These are phyloP conservation scores for Neosalanx taihuensis DNA, from an alignment of 2,797 vertebrate genomes.

Conservation along the genomic window DNA sequence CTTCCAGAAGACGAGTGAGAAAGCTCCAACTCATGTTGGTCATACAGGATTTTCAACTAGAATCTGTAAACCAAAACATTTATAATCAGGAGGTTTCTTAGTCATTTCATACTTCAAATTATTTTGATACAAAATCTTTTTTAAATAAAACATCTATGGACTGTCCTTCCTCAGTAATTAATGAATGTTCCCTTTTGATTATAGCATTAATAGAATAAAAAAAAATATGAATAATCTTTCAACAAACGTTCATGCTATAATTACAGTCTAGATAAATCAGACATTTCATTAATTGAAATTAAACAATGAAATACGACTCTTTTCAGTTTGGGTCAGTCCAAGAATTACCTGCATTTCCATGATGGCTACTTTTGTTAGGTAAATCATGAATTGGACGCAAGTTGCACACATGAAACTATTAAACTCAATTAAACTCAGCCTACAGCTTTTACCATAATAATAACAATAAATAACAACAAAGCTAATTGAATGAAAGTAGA, in stretches of 20 bases:
- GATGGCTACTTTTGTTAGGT: neutral
- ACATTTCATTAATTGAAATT: neutral
- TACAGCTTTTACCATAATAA: neutral
- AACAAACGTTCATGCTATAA: too few relatives aligned
- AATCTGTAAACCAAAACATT: slow-evolving; percentile 68
- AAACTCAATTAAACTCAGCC: neutral
- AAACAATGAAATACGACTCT: neutral
- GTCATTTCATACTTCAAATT: too few relatives aligned
- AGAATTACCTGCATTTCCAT: neutral
- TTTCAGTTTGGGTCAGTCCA: neutral
- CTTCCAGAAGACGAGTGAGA: slow-evolving; percentile 97
- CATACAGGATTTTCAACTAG: slow-evolving; percentile 82
- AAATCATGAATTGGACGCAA: neutral
- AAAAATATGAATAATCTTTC: too few relatives aligned
- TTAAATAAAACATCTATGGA: neutral
- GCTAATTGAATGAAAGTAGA: neutral
- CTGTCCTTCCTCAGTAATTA: neutral
- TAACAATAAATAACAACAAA: neutral
- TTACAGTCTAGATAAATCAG: too few relatives aligned
- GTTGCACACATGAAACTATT: neutral
- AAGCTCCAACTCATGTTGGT: slow-evolving; percentile 99
- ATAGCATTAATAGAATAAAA: neutral
- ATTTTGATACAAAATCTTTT: slow-evolving; percentile 1
- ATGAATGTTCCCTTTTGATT: neutral
- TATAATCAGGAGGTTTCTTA: neutral